Percentiles rank a stretch among this genome's conserved stretches.
These are phyloP conservation scores for Epinephelus malabaricus DNA, from an alignment of 2,797 vertebrate species.

Conservation along the genomic window DNA sequence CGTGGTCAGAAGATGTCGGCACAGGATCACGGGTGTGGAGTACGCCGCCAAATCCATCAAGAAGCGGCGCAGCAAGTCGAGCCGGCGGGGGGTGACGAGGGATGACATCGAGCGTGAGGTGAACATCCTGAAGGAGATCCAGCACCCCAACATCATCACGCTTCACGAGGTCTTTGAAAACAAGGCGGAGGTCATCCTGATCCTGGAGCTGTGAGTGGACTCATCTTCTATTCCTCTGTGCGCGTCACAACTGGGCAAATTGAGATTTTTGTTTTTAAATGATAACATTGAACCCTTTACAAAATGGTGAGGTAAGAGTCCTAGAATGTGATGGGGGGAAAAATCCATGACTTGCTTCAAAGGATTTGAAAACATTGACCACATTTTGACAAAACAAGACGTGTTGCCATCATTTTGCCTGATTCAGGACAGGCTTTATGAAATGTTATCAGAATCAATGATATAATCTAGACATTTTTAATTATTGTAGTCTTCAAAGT, in stretches of 20 bases:
- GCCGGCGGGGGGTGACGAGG: conserved; percentile 93
- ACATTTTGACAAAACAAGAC: neutral
- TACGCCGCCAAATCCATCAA: conserved; percentile 98
- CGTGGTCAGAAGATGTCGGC: conserved; percentile 94
- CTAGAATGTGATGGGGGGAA: neutral
- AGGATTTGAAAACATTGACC: neutral
- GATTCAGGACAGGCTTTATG: too few relatives aligned
- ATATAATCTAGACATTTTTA: too few relatives aligned
- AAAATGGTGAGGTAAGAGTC: neutral
- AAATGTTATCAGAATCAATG: too few relatives aligned
- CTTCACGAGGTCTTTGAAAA: conserved; percentile 96
- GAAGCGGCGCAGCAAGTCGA: conserved; percentile 96
- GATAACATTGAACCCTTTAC: neutral
- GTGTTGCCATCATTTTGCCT: neutral
- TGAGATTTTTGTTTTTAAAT: neutral
- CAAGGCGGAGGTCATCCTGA: conserved; percentile 97
- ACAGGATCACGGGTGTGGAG: conserved; percentile 88
- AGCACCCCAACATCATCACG: conserved; percentile 96
- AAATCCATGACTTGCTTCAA: neutral
- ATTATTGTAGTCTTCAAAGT: neutral
- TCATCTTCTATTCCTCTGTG: neutral
- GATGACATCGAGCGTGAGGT: conserved; percentile 98
- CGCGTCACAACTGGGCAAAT: too few relatives aligned
- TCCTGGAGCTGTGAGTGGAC: conserved; percentile 97
- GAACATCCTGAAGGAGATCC: conserved; percentile 95